Evolutionary conservation across 2,888 invertebrate species (phyloP).

Genomic region (Caenorhabditis auriculariae): DNA sequence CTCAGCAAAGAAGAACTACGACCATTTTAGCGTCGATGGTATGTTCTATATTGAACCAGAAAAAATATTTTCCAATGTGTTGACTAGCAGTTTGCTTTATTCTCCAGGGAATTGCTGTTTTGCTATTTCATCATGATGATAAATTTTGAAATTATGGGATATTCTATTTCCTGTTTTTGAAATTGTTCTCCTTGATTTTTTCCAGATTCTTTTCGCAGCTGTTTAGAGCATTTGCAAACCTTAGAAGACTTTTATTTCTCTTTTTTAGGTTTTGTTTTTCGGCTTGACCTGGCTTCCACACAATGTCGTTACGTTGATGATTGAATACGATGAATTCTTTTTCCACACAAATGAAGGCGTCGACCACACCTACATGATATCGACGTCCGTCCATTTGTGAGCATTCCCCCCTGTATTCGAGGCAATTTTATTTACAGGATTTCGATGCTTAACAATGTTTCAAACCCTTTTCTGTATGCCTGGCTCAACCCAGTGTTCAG

Average conservation of each 20-base stretch:
- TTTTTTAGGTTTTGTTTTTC: slow-evolving; percentile 46
- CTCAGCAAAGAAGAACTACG: slow-evolving; percentile 47
- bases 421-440: slow-evolving; percentile 28
- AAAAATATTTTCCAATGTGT: no score
- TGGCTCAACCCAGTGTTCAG: slow-evolving; percentile 56
- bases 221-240: not conserved
- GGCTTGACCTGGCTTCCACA: slow-evolving; percentile 53
- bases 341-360: slow-evolving; percentile 24
- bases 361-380: slow-evolving; percentile 50
- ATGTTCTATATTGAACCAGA: no score
- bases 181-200: not conserved
- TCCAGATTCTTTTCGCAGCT: not conserved
- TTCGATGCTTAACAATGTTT: slow-evolving; percentile 52
- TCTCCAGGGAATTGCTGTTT: no score
- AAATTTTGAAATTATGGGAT: no score
- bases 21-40: slow-evolving; percentile 48
- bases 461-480: slow-evolving; percentile 57
- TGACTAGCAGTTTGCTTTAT: no score
- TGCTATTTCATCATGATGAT: no score
- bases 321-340: slow-evolving; percentile 53
- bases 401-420: slow-evolving; percentile 3
- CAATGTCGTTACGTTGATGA: slow-evolving; percentile 47
- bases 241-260: no score
- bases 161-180: not conserved
- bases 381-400: slow-evolving; percentile 57